Evolutionary conservation across 2,888 invertebrate genomes (phyloP), one percentile per base, ranked within the genome.

Genomic region (Eristalis pertinax): DNA sequence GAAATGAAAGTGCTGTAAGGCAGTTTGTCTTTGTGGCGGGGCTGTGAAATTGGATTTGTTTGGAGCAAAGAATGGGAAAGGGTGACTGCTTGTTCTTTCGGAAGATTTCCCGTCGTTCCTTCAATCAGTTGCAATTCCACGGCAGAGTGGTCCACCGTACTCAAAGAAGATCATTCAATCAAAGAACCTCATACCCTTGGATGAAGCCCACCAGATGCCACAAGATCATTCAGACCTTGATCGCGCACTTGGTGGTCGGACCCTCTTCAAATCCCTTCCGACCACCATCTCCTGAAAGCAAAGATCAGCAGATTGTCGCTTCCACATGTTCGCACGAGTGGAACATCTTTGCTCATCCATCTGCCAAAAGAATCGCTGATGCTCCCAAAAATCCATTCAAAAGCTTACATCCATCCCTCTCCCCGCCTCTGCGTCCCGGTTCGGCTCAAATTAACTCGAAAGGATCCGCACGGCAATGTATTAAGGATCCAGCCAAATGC

Each of bases 401-500:
- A 35, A 35, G 35, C 35, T 24, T 13, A 19, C 58, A 24, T n/a
- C 56, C 5, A 1, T 24, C 58, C 22, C 58, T 22, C 22, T 7
- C 22, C 10, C 22, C 7, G 22, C 24, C 58, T 19, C 29, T 29
- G 29, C 29, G 5, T 4, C 29, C 24, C 13, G 0, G n/a, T 50
- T 15, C 8, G 68, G 4, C 68, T 15, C 67, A 67, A 65, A 75
- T 67, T 58, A 77, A 68, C 65, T 26, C 15, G n/a, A 79, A 77
- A 79, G 64, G 41, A 84, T 72, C 58, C 63, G 62, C 70, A 62
- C 72, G 72, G 63, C 76, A 60, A 68, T 72, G n/a, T 19, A 19
- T 84, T 56, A 72, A 80, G 70, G 32, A 76, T 29, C 62, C 70
- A 64, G 13, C 68, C 65, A 24, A 74, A 77, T 78, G 82, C 86